phyloP scores from a whole-genome alignment of 2,888 invertebrate species.

The Ecdyonurus torrentis region DNA sequence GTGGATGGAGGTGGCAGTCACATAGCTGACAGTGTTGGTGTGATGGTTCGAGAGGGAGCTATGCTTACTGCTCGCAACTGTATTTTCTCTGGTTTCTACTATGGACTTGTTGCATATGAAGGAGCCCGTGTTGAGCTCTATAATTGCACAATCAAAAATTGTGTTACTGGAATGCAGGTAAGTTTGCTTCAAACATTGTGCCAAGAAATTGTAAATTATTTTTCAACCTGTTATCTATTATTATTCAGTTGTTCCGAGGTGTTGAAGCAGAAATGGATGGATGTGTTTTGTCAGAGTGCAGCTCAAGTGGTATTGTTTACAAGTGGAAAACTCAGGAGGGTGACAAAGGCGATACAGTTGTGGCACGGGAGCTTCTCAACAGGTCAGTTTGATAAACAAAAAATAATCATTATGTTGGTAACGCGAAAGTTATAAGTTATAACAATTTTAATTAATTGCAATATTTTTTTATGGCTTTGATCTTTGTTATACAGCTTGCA shows the following conservation, averaged over 20 bases:
- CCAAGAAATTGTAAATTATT: too few species aligned
- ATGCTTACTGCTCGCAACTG: neutral
- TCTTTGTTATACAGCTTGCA: too few species aligned
- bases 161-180: neutral
- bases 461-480: too few species aligned
- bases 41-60: neutral
- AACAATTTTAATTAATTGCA: neutral
- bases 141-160: neutral
- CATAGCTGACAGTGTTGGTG: neutral
- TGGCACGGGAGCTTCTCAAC: neutral
- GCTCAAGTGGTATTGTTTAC: neutral
- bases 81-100: neutral
- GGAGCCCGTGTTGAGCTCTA: neutral
- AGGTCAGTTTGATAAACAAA: neutral
- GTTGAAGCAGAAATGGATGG: neutral
- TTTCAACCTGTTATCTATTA: too few species aligned
- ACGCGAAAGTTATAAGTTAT: too few species aligned
- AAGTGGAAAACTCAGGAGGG: neutral
- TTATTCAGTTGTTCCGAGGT: neutral
- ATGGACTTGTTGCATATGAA: neutral
- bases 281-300: neutral
- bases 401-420: too few species aligned
- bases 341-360: neutral
- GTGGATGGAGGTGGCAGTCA: neutral
- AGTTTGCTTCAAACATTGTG: too few species aligned